Base-by-base conservation (phyloP, 2,888 invertebrate genomes). In the Cheilosia urbana region DNA sequence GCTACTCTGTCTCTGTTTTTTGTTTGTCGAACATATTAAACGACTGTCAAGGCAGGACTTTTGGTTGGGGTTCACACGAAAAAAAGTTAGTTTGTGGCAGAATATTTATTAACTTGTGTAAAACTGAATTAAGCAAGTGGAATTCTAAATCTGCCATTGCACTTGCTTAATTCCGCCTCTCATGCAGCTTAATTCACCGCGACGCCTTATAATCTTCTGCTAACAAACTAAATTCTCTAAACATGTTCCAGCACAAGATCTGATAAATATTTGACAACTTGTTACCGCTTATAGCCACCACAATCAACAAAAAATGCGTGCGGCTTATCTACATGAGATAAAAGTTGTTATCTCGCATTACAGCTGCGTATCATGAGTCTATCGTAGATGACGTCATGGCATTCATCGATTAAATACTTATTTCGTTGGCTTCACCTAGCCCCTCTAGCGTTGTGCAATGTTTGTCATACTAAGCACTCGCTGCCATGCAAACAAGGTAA, bases 401-500 rank as follows among this genome's bases (percentile, higher is more conserved):
- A 47, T 7, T 65, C 17, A 76, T 75, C 73, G 51, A 75, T 49
- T 66, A 21, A 66, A 37, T 42, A 58, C 17, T 30, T 17, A n/a
- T 58, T 69, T 24, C 4, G 19, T 11, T n/a, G 11, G 11, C 13
- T 57, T 24, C 57, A 55, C 19, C 49, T 75, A 49, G 49, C 13
- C 45, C 24, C 15, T n/a, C 21, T 55, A 53, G 60, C 9, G 21
- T 45, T 34, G 53, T 55, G 45, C 62, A 75, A 57, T 65, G 53
- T 77, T 69, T 78, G 69, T 49, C 27, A 78, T 57, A 51, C 40
- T 58, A 30, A 51, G 42, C n/a, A 72, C 21, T 11, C 47, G 15
- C 63, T 71, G 45, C 72, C 72, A 79, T 79, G 79, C 65, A 51
- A 55, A 69, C 72, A 40, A 45, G 17, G 30, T 40, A 45, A 55